A percentile compares a stretch with the other conserved stretches of the same genome.
Evolutionary conservation across 2,888 invertebrate genomes (phyloP).

Genomic region (Brenthis daphne): DNA sequence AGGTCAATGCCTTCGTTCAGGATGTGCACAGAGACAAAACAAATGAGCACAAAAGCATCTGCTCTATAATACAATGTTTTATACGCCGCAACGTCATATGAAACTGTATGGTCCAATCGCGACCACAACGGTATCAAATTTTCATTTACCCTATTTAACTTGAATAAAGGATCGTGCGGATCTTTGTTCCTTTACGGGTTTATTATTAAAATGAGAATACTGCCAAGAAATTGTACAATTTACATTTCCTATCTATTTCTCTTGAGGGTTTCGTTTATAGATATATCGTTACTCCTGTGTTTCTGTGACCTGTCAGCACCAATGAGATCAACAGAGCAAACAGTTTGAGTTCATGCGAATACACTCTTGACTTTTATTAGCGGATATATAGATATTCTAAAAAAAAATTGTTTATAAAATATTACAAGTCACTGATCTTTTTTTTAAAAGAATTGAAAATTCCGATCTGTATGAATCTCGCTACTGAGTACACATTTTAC

Average conservation of each 20-base stretch:
- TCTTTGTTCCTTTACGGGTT: slow-evolving; percentile 14
- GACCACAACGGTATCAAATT: slow-evolving; percentile 35
- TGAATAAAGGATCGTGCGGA: slow-evolving; percentile 3
- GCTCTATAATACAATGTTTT: slow-evolving; percentile 49
- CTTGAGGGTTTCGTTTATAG: no score
- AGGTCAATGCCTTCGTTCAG: slow-evolving; percentile 71
- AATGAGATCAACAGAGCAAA: no score
- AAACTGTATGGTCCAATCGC: slow-evolving; percentile 30
- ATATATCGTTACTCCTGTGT: no score
- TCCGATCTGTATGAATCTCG: background rate
- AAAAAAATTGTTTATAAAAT: no score
- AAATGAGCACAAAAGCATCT: slow-evolving; percentile 61
- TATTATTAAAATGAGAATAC: background rate
- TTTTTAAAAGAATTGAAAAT: background rate
- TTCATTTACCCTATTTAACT: slow-evolving; percentile 30
- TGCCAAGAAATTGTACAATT: background rate
- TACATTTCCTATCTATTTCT: background rate
- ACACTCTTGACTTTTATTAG: no score
- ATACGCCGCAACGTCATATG: slow-evolving; percentile 43
- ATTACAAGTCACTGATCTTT: background rate
- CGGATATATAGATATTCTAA: no score
- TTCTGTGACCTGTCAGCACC: no score
- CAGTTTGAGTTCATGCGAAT: no score
- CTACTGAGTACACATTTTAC: slow-evolving; percentile 20
- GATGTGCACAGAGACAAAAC: slow-evolving; percentile 77